A percentile compares a stretch with the other conserved stretches of the same genome.
These are phyloP conservation scores for Danionella cerebrum DNA, from an alignment of 2,113 vertebrate genomes.

Conservation along the genomic window DNA sequence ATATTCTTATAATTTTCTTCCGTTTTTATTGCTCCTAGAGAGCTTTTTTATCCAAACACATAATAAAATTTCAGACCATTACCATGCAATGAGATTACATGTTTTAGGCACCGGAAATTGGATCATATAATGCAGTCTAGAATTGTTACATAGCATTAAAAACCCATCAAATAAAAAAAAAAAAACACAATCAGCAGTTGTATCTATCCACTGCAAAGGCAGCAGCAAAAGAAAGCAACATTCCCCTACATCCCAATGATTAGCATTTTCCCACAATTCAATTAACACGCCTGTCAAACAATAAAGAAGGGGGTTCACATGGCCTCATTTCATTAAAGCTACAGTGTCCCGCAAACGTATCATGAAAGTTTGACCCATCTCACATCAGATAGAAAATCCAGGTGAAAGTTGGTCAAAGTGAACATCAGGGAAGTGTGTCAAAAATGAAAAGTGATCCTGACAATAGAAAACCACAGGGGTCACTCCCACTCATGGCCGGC, in stretches of 20 bases:
- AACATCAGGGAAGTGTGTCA: not conserved
- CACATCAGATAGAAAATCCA: not conserved
- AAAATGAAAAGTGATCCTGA: slow-evolving; percentile 11
- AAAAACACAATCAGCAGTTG: not conserved
- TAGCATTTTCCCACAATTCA: slow-evolving; percentile 72
- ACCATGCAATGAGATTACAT: no score
- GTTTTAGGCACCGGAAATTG: no score
- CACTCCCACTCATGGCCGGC: not conserved
- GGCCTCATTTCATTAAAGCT: slow-evolving; percentile 18
- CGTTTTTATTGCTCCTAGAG: no score
- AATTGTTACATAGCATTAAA: no score
- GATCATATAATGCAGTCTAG: no score
- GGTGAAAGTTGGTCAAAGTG: not conserved
- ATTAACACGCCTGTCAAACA: slow-evolving; percentile 69
- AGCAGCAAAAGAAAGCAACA: not conserved
- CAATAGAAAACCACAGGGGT: slow-evolving; percentile 29
- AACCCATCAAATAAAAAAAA: not conserved
- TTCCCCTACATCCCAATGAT: slow-evolving; percentile 49
- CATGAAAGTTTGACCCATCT: not conserved
- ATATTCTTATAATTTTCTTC: no score
- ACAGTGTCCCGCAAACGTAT: no score
- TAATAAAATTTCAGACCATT: no score
- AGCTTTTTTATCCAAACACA: no score
- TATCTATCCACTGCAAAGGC: not conserved
- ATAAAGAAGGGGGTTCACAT: slow-evolving; percentile 45